These are phyloP conservation scores for Tretioscincus oriximinensis DNA, from an alignment of 2,113 vertebrate genomes.

Conservation along the genomic window DNA sequence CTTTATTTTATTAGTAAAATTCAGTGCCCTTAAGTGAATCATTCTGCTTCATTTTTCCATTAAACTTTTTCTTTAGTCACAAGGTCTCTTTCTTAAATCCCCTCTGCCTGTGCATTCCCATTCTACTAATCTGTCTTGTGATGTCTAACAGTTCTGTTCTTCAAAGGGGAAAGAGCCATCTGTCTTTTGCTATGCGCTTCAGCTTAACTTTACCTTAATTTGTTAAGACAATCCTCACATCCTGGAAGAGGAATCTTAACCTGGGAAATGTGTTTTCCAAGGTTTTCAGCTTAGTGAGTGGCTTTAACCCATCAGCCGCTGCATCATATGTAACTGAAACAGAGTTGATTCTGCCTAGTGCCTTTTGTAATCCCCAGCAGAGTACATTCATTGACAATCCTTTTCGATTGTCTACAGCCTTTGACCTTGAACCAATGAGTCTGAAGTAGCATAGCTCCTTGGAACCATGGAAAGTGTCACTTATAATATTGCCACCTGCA, in stretches of 20 bases:
- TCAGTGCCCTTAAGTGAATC: neutral
- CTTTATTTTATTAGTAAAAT: neutral
- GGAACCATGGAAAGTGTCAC: too few relatives aligned
- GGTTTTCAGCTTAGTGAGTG: neutral
- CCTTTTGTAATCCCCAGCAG: neutral
- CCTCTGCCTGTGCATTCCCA: constrained; percentile 32
- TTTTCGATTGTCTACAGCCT: neutral
- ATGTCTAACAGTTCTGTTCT: constrained; percentile 22
- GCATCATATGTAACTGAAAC: neutral
- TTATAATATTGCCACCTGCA: too few relatives aligned
- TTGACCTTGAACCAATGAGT: too few relatives aligned
- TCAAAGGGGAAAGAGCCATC: constrained; percentile 19
- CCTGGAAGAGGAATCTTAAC: neutral
- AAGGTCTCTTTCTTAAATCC: neutral
- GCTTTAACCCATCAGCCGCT: neutral
- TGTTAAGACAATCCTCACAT: neutral
- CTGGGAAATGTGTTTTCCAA: constrained; percentile 17
- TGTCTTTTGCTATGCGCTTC: constrained; percentile 9
- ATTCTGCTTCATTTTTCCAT: constrained; percentile 13
- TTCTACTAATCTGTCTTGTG: neutral
- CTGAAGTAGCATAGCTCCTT: too few relatives aligned
- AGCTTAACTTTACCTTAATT: constrained; percentile 14
- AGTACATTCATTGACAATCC: neutral
- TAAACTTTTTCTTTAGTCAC: neutral
- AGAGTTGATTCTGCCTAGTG: neutral